Evolutionary conservation across 2,888 invertebrate genomes (phyloP).

Genomic region (Digitonthophagus gazella): DNA sequence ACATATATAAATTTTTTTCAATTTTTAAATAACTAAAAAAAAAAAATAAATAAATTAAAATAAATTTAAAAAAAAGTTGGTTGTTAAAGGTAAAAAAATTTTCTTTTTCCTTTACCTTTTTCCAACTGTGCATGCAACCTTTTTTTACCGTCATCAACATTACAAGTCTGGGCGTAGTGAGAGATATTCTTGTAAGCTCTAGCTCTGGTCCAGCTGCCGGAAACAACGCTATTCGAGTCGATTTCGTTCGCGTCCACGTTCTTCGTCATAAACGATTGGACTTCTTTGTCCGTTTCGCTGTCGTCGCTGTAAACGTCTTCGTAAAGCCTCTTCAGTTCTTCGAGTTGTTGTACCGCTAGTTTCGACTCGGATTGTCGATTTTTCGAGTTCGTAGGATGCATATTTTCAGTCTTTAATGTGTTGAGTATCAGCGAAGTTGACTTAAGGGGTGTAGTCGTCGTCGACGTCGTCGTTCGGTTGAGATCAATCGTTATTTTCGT

Average conservation of each 20-base stretch:
- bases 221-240: constrained; percentile 49
- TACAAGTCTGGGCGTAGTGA: constrained; percentile 32
- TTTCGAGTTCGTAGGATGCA: constrained; percentile 17
- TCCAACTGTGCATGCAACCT: constrained; percentile 44
- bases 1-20: not conserved
- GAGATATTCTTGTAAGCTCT: constrained; percentile 52
- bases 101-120: constrained; percentile 50
- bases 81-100: constrained; percentile 7
- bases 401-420: constrained; percentile 43
- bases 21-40: not conserved
- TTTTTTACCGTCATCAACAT: constrained; percentile 11
- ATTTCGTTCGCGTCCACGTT: constrained; percentile 38
- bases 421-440: constrained; percentile 52
- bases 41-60: not conserved
- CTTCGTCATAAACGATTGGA: constrained; percentile 56
- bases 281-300: constrained; percentile 62
- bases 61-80: constrained; percentile 1
- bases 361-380: constrained; percentile 25
- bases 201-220: constrained; percentile 60
- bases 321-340: constrained; percentile 49
- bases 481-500: constrained; percentile 53
- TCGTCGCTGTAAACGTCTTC: constrained; percentile 54
- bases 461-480: too few species aligned
- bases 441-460: constrained; percentile 47
- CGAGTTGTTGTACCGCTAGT: constrained; percentile 43